Base-by-base conservation (phyloP, 2,113 vertebrate species). In the Heloderma charlesbogerti region DNA sequence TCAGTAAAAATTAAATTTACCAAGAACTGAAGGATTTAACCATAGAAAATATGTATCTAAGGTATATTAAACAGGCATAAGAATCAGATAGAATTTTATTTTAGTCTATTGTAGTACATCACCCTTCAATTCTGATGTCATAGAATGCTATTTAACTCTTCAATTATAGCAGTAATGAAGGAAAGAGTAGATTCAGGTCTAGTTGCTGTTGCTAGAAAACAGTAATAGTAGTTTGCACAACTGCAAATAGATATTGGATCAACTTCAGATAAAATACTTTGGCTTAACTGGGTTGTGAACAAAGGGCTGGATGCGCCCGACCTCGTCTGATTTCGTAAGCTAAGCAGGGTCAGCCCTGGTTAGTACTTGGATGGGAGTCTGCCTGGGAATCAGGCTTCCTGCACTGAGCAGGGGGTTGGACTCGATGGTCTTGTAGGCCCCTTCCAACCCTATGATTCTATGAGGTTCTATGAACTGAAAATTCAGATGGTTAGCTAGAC, bases 1-100 rank as follows among this genome's bases (percentile, higher is more conserved):
- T 57, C 5, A 92, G 89, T 92, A 80, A 91, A 94, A 93, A 54
- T 72, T 57, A 90, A 81, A 22, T 80, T 93, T 69, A 94, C 87
- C 89, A 54, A 31, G 57, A 94, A 89, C 27, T 90, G 34, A 89
- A 63, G 13, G 71, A 84, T 93, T 92, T 94, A 88, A 71, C 71
- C 37, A 60, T 31, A 81, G 34, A 37, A 40, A 92, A 84, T 81
- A 89, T 29, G 60, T 84, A 82, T 91, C 88, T 43, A 48, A 80
- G 74, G 63, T 92, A 40, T 85, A 92, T 86, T 92, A 83, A 45
- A 78, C 89, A 94, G 88, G 27, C 74, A 84, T 66, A 87, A 45
- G 90, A 89, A 92, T 18, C 18, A 95, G 72, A n/a, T 87, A 63
- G 90, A 87, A 91, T 88, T 94, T 71, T 93, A 34, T 48, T 88